Conservation (phyloP, 2,113 vertebrate genomes). For the Malurus elegans region DNA sequence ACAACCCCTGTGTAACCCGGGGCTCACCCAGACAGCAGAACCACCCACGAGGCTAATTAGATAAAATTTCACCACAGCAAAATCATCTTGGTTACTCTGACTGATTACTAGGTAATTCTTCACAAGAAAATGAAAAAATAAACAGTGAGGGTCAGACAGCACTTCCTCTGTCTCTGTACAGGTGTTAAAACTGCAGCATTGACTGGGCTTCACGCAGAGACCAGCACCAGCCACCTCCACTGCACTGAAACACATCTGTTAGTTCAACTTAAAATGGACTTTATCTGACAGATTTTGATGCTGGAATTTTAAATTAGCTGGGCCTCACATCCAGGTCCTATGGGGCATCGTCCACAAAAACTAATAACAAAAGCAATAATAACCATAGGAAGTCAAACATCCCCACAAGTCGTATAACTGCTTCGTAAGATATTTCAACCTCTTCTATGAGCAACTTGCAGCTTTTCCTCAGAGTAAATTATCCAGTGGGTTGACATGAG, state of each 20-base stretch:
- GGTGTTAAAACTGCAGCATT: background rate
- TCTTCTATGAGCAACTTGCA: background rate
- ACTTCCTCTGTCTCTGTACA: background rate
- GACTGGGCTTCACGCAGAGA: background rate
- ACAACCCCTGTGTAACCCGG: fast-evolving
- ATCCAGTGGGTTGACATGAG: background rate
- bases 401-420: background rate
- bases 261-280: background rate
- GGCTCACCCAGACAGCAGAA: background rate
- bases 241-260: background rate
- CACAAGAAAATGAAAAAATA: background rate
- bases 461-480: background rate
- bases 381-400: background rate
- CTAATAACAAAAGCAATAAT: conserved; percentile 14
- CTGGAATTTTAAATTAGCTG: background rate
- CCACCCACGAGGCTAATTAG: background rate
- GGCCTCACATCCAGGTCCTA: background rate
- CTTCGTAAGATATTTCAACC: background rate
- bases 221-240: background rate
- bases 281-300: background rate
- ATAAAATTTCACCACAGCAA: background rate
- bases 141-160: background rate
- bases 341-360: background rate
- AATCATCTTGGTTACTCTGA: background rate
- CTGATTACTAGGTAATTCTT: background rate